These are phyloP conservation scores for Laspeyria flexula DNA, from an alignment of 2,888 invertebrate genomes.

Conservation along the genomic window DNA sequence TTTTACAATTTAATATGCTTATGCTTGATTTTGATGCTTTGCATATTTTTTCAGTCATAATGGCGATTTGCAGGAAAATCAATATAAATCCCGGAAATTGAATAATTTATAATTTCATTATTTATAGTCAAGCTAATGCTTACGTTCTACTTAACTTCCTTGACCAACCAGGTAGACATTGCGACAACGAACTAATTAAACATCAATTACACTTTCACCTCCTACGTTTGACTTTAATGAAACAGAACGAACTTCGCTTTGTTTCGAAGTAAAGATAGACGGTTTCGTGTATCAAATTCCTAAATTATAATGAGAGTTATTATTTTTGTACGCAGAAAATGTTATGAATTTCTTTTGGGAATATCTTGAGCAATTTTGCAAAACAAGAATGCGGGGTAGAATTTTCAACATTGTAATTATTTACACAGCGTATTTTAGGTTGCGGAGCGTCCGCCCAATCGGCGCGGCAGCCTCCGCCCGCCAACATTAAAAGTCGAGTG, in stretches of 20 bases:
- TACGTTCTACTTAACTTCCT: no score
- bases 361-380: conserved; percentile 55
- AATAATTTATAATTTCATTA: no score
- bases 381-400: conserved; percentile 52
- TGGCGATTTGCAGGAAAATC: no score
- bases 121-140: no score
- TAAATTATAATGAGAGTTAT: conserved; percentile 9
- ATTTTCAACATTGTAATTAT: conserved; percentile 63
- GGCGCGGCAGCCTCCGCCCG: conserved; percentile 47
- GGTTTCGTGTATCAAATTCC: conserved; percentile 3
- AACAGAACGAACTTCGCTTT: neutral
- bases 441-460: conserved; percentile 42
- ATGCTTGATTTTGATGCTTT: no score
- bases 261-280: neutral
- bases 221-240: neutral
- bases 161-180: no score
- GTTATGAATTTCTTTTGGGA: conserved; percentile 45
- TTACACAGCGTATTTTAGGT: conserved; percentile 58
- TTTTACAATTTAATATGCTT: no score
- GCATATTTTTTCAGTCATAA: no score
- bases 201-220: no score
- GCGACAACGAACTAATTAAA: no score
- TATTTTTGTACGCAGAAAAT: conserved; percentile 22
- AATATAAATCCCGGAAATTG: no score
- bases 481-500: conserved; percentile 76